Evolutionary conservation across 2,888 invertebrate genomes (phyloP).

Genomic region (Xestia ashworthii): DNA sequence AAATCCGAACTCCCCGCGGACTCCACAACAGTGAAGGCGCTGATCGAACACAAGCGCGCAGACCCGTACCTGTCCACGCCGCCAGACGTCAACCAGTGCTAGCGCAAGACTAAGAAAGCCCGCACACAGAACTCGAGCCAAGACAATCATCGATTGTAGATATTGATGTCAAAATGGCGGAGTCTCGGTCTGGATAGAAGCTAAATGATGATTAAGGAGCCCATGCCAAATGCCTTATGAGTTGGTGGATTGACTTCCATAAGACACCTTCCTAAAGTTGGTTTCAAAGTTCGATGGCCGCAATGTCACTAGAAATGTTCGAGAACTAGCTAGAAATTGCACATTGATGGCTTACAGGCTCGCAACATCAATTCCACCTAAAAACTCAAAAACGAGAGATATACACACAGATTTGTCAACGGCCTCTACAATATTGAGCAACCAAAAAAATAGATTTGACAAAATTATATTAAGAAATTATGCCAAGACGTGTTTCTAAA

Average conservation of each 20-base stretch:
- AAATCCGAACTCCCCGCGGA: slow-evolving; percentile 99
- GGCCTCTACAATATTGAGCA: slow-evolving; percentile 60
- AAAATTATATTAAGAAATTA: slow-evolving; percentile 45
- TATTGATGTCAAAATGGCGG: slow-evolving; percentile 20
- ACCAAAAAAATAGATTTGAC: slow-evolving; percentile 24
- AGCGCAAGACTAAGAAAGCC: slow-evolving; percentile 81
- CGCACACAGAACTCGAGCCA: slow-evolving; percentile 36
- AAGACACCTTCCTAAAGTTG: neutral
- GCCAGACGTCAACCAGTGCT: slow-evolving; percentile 96
- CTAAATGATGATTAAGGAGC: slow-evolving; percentile 21
- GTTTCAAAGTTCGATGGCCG: neutral
- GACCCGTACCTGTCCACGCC: slow-evolving; percentile 97
- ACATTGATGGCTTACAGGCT: slow-evolving; percentile 8
- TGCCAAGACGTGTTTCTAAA: slow-evolving; percentile 59
- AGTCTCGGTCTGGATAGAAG: slow-evolving; percentile 19
- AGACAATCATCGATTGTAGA: slow-evolving; percentile 3
- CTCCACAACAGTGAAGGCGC: slow-evolving; percentile 96
- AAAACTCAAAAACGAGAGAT: slow-evolving; percentile 12
- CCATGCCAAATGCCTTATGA: slow-evolving; percentile 27
- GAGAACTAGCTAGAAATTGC: slow-evolving; percentile 7
- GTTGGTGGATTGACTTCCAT: slow-evolving; percentile 11
- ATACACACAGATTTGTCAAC: slow-evolving; percentile 38
- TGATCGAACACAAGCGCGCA: slow-evolving; percentile 97
- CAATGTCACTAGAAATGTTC: slow-evolving; percentile 2
- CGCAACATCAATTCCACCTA: slow-evolving; percentile 14